phyloP scores from a whole-genome alignment of 2,888 invertebrate species.

The Pelosia muscerda region DNA sequence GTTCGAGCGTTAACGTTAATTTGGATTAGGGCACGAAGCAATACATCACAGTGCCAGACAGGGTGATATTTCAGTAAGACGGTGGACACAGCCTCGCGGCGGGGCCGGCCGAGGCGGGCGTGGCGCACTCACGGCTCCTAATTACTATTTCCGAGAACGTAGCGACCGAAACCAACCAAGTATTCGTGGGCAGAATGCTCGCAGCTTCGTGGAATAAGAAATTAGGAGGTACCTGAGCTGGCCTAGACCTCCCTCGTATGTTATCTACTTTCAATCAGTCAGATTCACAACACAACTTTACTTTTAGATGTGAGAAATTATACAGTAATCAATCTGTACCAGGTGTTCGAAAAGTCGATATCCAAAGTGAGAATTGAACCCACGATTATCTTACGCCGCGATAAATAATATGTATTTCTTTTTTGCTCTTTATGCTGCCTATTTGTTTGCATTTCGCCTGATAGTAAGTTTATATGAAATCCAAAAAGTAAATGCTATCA shows the following conservation, averaged over 20 bases:
- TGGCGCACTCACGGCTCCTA: constrained; percentile 28
- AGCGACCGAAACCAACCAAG: constrained; percentile 30
- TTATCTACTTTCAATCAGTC: background rate
- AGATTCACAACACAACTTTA: background rate
- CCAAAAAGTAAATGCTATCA: background rate
- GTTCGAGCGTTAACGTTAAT: background rate
- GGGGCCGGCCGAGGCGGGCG: constrained; percentile 5
- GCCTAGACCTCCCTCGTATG: background rate
- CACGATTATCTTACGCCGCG: background rate
- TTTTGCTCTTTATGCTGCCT: background rate
- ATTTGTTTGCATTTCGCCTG: background rate
- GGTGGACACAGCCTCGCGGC: background rate
- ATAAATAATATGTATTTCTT: background rate
- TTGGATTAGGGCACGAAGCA: background rate
- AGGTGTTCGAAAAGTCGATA: background rate
- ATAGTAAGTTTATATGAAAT: background rate
- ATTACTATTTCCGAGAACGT: constrained; percentile 50
- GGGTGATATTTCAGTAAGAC: constrained; percentile 3
- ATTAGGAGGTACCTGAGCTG: constrained; percentile 14
- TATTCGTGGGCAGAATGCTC: constrained; percentile 32
- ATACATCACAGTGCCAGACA: background rate
- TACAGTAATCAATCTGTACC: background rate
- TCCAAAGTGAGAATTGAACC: background rate
- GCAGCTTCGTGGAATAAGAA: constrained; percentile 33
- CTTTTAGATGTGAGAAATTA: background rate